These are phyloP conservation scores for Oenanthe melanoleuca DNA, from an alignment of 2,113 vertebrate genomes.

Conservation along the genomic window DNA sequence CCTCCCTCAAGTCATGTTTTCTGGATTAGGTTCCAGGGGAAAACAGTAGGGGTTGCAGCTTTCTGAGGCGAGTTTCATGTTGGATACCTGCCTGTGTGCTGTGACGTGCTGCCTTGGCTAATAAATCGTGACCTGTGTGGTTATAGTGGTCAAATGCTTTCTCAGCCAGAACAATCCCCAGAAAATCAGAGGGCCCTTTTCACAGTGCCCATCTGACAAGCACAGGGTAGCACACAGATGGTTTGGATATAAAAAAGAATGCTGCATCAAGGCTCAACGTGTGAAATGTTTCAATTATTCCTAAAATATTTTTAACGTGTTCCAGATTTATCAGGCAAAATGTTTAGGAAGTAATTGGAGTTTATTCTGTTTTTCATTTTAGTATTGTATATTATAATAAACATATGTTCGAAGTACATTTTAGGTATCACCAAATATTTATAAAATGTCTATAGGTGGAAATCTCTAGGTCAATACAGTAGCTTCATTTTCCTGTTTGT, in stretches of 20 bases:
- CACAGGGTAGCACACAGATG: slow-evolving; percentile 44
- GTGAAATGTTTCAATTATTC: slow-evolving; percentile 80
- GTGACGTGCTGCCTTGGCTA: slow-evolving; percentile 15
- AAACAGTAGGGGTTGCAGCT: slow-evolving; percentile 58
- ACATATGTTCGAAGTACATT: slow-evolving; percentile 63
- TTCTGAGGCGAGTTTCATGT: slow-evolving; percentile 21
- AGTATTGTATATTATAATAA: slow-evolving; percentile 55
- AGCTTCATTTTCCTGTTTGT: slow-evolving; percentile 48
- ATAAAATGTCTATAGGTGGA: slow-evolving; percentile 52
- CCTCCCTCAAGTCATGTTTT: slow-evolving; percentile 63
- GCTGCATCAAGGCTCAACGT: slow-evolving; percentile 71
- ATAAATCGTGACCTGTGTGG: slow-evolving; percentile 56
- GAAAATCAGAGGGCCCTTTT: slow-evolving; percentile 48
- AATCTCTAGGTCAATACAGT: slow-evolving; percentile 54
- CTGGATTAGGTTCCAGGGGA: slow-evolving; percentile 45
- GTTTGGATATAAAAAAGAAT: slow-evolving; percentile 72
- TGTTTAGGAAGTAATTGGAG: slow-evolving; percentile 59
- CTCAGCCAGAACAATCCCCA: slow-evolving; percentile 50
- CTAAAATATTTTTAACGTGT: slow-evolving; percentile 72
- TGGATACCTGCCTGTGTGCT: slow-evolving; percentile 56
- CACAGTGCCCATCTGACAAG: slow-evolving; percentile 68
- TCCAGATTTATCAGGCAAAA: slow-evolving; percentile 71
- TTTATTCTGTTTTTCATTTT: slow-evolving; percentile 72
- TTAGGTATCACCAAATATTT: slow-evolving; percentile 70
- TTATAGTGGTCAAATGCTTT: slow-evolving; percentile 53